Conservation (phyloP, 2,888 invertebrate species). For the Cheilosia impressa region DNA sequence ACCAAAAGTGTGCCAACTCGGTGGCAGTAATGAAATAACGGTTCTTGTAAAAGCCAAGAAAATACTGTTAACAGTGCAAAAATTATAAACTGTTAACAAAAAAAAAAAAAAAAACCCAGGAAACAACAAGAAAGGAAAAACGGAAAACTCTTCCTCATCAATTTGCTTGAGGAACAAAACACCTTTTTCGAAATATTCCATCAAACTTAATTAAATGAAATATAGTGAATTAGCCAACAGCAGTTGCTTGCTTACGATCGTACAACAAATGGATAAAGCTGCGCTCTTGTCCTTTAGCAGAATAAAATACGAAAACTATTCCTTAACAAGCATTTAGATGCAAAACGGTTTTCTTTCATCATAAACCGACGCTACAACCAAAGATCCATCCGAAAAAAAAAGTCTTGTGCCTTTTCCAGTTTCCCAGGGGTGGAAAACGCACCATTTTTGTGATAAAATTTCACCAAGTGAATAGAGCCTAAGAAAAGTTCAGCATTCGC, state of each 20-base stretch:
- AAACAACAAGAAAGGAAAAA: neutral
- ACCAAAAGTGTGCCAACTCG: constrained; percentile 51
- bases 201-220: constrained; percentile 66
- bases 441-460: constrained; percentile 53
- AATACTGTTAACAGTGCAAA: constrained; percentile 55
- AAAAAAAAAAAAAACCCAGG: neutral
- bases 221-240: constrained; percentile 57
- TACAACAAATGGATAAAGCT: constrained; percentile 74
- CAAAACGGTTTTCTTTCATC: neutral
- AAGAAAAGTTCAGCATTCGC: constrained; percentile 41
- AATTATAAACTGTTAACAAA: constrained; percentile 22
- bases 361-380: constrained; percentile 19
- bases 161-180: constrained; percentile 22
- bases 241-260: constrained; percentile 72
- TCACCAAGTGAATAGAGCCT: constrained; percentile 67
- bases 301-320: constrained; percentile 74
- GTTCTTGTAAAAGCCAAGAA: constrained; percentile 34
- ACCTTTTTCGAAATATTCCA: constrained; percentile 1
- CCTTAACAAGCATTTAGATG: constrained; percentile 67
- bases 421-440: constrained; percentile 3
- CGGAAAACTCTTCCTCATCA: neutral
- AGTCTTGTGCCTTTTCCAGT: neutral
- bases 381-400: constrained; percentile 2
- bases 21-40: constrained; percentile 62
- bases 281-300: constrained; percentile 67